Base-by-base conservation (phyloP, 2,888 invertebrate genomes). In the Himalopsyche anomala region DNA sequence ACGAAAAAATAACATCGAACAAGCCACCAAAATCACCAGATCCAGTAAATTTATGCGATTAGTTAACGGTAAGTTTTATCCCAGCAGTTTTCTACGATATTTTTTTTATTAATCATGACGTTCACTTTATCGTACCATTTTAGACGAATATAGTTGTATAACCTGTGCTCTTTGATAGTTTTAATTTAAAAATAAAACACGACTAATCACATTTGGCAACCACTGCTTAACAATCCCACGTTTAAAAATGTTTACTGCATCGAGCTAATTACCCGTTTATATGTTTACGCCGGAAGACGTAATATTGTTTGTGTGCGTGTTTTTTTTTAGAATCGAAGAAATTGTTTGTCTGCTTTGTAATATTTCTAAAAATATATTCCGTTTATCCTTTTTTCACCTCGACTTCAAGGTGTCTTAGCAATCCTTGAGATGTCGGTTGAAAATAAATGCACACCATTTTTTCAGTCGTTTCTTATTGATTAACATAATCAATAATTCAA, bases 261-360 rank as follows among this genome's bases (percentile, higher is more conserved):
- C 84, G 51, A 51, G 69, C 81, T 85, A 85, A 85, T 85, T 85
- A 85, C n/a, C 81, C 69, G 69, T 69, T 56, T 55, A 56, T 69
- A 56, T 45, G 84, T 84, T 81, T 84, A 80, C 81, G 81, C 84
- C 56, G 81, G 80, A 84, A 17, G 38, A 79, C 45, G 56, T 45
- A 62, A 62, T 19, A 62, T 84, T 17, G 28, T 80, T 36, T 54
- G 40, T 74, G 38, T 28, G 11, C 2, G 62, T n/a, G 28, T 45
- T 9, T 80, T 17, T 62, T 62, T 62, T n/a, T 62, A 62, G 62
- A 62, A 62, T 19, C n/a, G 62, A 28, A 19, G 28, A 62, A 62
- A 80, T 40, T 40, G 80, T 80, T 80, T 42, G 42, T 80, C 42
- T 79, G 17, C 40, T 80, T 80, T 40, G 80, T 80, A 38, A n/a